Evolutionary conservation across 2,888 invertebrate species (phyloP).

Genomic region (Hirtodrosophila duncani): DNA sequence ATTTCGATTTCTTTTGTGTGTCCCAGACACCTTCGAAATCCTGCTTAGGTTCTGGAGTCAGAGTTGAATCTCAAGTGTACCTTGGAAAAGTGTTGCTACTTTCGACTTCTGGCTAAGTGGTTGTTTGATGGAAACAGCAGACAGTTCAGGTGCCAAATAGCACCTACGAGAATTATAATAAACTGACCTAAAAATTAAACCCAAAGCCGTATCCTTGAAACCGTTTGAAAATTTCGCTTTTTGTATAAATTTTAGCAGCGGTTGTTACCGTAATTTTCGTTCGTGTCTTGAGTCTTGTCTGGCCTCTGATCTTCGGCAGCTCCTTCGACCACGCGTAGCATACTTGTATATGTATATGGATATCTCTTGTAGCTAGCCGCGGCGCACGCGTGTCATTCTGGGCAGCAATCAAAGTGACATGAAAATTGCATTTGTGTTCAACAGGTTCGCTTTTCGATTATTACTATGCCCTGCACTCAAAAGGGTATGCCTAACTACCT

Average conservation of each 20-base stretch:
- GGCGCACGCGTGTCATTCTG: constrained; percentile 72
- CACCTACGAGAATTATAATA: constrained; percentile 73
- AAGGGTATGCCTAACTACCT: too few species aligned
- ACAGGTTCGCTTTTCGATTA: constrained; percentile 65
- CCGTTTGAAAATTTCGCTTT: constrained; percentile 73
- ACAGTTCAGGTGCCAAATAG: constrained; percentile 60
- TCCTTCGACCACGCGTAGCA: constrained; percentile 52
- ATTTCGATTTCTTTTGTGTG: constrained; percentile 69
- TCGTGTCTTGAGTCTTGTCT: constrained; percentile 22
- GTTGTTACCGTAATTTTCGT: constrained; percentile 67
- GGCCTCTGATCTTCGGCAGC: constrained; percentile 52
- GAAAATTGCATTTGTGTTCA: constrained; percentile 75
- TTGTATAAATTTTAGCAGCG: constrained; percentile 18
- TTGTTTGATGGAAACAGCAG: constrained; percentile 32
- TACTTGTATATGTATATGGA: constrained; percentile 42
- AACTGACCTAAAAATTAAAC: constrained; percentile 54
- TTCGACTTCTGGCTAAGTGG: constrained; percentile 65
- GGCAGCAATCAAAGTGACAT: constrained; percentile 75
- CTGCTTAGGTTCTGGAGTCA: not conserved
- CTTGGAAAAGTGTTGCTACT: constrained; percentile 56
- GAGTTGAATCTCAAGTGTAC: constrained; percentile 48
- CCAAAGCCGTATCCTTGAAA: constrained; percentile 63
- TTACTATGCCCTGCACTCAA: constrained; percentile 9
- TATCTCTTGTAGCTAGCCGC: constrained; percentile 46
- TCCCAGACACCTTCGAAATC: not conserved